phyloP scores from a whole-genome alignment of 2,888 invertebrate species.

The Acanthopleura granulata region DNA sequence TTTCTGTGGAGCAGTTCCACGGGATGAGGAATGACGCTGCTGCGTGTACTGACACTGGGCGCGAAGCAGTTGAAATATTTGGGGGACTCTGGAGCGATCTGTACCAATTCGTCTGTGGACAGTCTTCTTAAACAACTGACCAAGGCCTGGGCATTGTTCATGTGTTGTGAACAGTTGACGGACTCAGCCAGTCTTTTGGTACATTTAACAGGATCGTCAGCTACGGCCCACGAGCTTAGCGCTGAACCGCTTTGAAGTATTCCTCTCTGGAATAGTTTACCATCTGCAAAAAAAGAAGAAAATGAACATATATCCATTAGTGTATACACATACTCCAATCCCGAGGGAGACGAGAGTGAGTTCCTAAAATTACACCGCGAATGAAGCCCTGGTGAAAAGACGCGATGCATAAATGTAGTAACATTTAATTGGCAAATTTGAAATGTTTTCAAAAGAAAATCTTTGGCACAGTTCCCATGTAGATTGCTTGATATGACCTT shows the following conservation, averaged over 20 bases:
- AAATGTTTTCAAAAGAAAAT: too few species aligned
- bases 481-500: too few species aligned
- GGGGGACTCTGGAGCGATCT: slow-evolving; percentile 25
- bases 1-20: slow-evolving; percentile 2
- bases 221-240: slow-evolving; percentile 41
- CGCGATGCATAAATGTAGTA: too few species aligned
- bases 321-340: too few species aligned
- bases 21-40: slow-evolving; percentile 9
- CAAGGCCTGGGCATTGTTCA: slow-evolving; percentile 17
- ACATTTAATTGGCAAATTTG: too few species aligned
- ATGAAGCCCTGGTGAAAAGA: too few species aligned
- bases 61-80: slow-evolving; percentile 35
- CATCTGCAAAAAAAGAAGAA: slow-evolving; percentile 36
- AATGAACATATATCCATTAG: neutral
- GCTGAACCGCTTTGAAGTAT: slow-evolving; percentile 90
- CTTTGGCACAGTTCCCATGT: too few species aligned
- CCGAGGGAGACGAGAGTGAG: too few species aligned
- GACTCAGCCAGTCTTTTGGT: slow-evolving; percentile 32
- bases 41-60: slow-evolving; percentile 29
- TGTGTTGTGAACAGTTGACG: slow-evolving; percentile 36
- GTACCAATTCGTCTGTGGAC: slow-evolving; percentile 77
- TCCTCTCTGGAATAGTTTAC: slow-evolving; percentile 76
- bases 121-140: slow-evolving; percentile 65
- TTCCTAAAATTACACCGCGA: too few species aligned
- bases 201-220: slow-evolving; percentile 33